Percentiles rank a stretch among this genome's conserved stretches.
phyloP scores from a whole-genome alignment of 2,797 vertebrate species.

The Spheniscus humboldti region DNA sequence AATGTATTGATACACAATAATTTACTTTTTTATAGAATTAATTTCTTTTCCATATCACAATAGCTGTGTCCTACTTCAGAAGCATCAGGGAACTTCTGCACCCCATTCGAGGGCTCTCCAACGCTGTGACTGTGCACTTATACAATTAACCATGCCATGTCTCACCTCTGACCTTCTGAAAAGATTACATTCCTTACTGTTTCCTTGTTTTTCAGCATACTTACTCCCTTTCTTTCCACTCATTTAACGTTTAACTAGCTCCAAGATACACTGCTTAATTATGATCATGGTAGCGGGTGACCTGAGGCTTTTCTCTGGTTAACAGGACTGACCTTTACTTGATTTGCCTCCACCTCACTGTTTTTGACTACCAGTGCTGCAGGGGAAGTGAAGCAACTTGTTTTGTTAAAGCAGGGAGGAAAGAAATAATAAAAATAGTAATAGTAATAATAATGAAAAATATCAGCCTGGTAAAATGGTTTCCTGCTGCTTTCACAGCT shows the following conservation, averaged over 20 bases:
- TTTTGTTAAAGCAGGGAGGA: background rate
- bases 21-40: background rate
- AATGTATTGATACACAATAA: background rate
- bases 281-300: background rate
- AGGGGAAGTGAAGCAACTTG: background rate
- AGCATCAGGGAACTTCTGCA: background rate
- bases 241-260: constrained; percentile 41
- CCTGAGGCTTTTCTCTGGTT: constrained; percentile 24
- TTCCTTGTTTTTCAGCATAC: background rate
- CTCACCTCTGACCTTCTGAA: background rate
- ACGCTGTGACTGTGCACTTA: background rate
- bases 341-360: background rate
- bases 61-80: background rate
- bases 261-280: constrained; percentile 29
- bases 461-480: background rate
- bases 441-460: background rate
- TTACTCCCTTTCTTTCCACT: background rate
- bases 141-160: background rate
- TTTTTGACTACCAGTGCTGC: background rate
- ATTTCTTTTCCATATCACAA: background rate
- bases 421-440: background rate
- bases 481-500: background rate
- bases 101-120: background rate
- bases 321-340: constrained; percentile 42
- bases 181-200: background rate